Conservation (phyloP, 2,113 vertebrate species). For the Trachemys scripta region DNA sequence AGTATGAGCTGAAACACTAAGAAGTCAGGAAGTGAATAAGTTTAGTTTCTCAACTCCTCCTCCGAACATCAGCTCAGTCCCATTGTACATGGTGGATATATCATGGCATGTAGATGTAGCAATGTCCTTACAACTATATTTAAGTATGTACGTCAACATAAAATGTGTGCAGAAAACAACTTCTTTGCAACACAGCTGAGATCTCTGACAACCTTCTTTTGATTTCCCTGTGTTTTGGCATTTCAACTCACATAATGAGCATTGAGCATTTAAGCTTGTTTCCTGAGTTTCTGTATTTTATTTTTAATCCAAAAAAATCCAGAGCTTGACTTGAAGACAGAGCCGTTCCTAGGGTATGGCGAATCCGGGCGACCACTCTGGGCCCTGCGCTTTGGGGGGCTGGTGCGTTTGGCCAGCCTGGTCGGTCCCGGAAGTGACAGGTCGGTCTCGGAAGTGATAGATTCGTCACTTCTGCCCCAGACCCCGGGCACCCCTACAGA, state of each 20-base stretch:
- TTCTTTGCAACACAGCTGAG: not conserved
- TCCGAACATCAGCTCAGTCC: rapidly evolving
- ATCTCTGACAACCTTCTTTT: not conserved
- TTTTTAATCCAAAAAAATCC: not conserved
- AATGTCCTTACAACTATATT: not conserved
- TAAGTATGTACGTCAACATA: not conserved
- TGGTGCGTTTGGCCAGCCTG: too few species aligned
- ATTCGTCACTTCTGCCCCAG: too few species aligned
- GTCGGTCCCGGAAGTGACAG: too few species aligned
- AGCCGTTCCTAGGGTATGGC: too few species aligned
- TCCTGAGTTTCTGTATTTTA: not conserved
- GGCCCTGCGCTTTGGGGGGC: too few species aligned
- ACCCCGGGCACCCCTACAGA: too few species aligned
- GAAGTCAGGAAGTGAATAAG: not conserved
- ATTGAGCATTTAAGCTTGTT: not conserved
- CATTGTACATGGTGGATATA: not conserved
- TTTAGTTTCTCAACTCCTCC: not conserved
- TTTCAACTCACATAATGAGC: not conserved
- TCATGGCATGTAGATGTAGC: rapidly evolving
- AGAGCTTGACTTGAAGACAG: not conserved
- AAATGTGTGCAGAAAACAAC: not conserved
- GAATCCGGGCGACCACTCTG: too few species aligned
- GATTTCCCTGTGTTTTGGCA: not conserved
- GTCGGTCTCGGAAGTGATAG: too few species aligned
- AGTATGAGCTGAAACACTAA: not conserved